These are phyloP conservation scores for Petrophora chlorosata DNA, from an alignment of 2,888 invertebrate genomes.

Conservation along the genomic window DNA sequence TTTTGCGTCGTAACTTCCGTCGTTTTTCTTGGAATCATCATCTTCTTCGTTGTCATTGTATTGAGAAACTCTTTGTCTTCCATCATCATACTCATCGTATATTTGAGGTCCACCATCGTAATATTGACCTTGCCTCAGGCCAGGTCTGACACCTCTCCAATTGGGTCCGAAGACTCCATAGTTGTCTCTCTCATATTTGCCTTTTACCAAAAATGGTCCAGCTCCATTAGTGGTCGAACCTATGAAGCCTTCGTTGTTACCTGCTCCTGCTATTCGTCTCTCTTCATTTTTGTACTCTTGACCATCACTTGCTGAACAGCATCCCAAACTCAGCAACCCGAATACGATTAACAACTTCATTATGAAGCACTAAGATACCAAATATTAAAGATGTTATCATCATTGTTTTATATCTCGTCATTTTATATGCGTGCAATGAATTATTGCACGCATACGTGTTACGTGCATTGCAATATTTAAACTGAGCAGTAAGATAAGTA, in stretches of 20 bases:
- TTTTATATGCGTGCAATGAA: conserved; percentile 1
- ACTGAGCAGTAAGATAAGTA: background rate
- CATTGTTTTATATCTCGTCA: conserved; percentile 2
- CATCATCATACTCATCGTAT: background rate
- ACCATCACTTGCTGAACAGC: conserved; percentile 6
- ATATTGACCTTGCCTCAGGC: background rate
- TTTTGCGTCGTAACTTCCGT: background rate
- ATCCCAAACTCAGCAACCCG: background rate
- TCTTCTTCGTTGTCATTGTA: background rate
- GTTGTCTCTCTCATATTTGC: conserved; percentile 9
- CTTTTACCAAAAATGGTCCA: conserved; percentile 17
- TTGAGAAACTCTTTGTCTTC: background rate
- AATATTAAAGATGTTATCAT: background rate
- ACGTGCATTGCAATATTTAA: background rate
- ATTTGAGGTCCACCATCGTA: background rate
- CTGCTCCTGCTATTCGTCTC: conserved; percentile 10
- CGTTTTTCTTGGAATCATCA: background rate
- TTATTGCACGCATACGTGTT: too few relatives aligned
- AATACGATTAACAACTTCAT: conserved; percentile 19
- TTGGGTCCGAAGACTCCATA: background rate
- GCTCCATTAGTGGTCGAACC: conserved; percentile 13
- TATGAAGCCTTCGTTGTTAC: conserved; percentile 16
- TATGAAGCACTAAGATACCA: background rate
- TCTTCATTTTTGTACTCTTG: conserved; percentile 1
- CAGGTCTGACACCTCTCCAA: background rate